Conservation (phyloP, 2,888 invertebrate species). For the Eupsilia transversa region DNA sequence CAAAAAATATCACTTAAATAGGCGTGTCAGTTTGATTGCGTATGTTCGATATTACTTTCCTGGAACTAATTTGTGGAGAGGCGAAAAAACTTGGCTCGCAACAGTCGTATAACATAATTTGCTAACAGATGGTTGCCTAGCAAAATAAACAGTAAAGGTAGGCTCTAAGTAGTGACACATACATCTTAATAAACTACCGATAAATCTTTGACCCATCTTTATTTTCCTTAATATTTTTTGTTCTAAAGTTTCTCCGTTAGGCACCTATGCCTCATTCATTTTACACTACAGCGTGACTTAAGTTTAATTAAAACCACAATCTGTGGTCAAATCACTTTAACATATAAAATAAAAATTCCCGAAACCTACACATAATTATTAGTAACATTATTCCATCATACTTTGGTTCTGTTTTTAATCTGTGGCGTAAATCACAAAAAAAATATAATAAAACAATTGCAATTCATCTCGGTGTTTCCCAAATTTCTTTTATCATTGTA, state of each 20-base stretch:
- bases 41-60: constrained; percentile 19
- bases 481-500: constrained; percentile 42
- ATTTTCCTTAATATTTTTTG: constrained; percentile 24
- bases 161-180: not conserved
- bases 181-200: not conserved
- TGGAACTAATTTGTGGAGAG: constrained; percentile 28
- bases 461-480: constrained; percentile 44
- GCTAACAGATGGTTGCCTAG: not conserved
- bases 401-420: constrained; percentile 7
- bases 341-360: constrained; percentile 23
- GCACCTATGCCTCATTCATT: not conserved
- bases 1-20: constrained; percentile 35
- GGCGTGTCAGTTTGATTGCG: constrained; percentile 34
- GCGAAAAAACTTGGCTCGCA: constrained; percentile 19
- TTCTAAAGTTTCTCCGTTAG: not conserved
- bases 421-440: not conserved
- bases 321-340: constrained; percentile 32
- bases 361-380: constrained; percentile 16
- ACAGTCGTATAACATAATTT: constrained; percentile 1
- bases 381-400: constrained; percentile 11
- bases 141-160: constrained; percentile 5
- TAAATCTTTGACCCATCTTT: not conserved
- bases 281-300: constrained; percentile 1
- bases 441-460: constrained; percentile 21
- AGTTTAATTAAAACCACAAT: constrained; percentile 31